Conservation (phyloP, 1,140 invertebrate genomes). For the Physella acuta region DNA sequence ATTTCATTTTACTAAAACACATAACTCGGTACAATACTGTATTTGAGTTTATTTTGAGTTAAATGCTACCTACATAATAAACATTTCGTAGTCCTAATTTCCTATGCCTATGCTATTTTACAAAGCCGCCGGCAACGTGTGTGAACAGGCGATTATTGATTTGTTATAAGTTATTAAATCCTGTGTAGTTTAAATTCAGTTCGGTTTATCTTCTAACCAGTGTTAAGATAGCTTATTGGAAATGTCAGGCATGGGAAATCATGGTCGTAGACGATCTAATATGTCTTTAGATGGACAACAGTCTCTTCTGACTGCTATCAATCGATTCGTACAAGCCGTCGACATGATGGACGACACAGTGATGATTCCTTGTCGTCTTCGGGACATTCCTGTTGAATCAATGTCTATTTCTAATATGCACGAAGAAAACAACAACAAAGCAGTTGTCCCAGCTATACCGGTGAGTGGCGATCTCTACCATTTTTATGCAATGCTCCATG, state of each 20-base stretch:
- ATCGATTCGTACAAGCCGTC: slow-evolving; percentile 44
- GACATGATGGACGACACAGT: slow-evolving; percentile 47
- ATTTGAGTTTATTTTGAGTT: too few relatives aligned
- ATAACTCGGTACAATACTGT: too few relatives aligned
- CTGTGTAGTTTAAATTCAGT: neutral
- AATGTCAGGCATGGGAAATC: slow-evolving; percentile 16
- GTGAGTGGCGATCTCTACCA: slow-evolving; percentile 39
- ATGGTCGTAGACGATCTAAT: neutral
- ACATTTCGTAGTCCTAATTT: neutral
- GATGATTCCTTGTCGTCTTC: slow-evolving; percentile 45
- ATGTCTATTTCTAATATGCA: slow-evolving; percentile 24
- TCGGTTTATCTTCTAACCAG: neutral
- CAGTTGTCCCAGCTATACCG: slow-evolving; percentile 26
- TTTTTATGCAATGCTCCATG: slow-evolving; percentile 43
- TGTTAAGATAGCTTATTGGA: neutral
- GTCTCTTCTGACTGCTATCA: slow-evolving; percentile 40
- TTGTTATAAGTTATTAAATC: too few relatives aligned
- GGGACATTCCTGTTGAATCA: slow-evolving; percentile 39
- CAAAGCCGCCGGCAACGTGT: neutral
- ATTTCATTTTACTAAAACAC: too few relatives aligned
- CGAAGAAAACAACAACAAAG: slow-evolving; percentile 39
- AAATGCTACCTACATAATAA: too few relatives aligned
- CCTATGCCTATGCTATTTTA: neutral
- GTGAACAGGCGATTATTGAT: neutral
- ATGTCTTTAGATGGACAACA: slow-evolving; percentile 28